phyloP scores from a whole-genome alignment of 35 echinoderm and acorn worm genomes.

The Lytechinus pictus region DNA sequence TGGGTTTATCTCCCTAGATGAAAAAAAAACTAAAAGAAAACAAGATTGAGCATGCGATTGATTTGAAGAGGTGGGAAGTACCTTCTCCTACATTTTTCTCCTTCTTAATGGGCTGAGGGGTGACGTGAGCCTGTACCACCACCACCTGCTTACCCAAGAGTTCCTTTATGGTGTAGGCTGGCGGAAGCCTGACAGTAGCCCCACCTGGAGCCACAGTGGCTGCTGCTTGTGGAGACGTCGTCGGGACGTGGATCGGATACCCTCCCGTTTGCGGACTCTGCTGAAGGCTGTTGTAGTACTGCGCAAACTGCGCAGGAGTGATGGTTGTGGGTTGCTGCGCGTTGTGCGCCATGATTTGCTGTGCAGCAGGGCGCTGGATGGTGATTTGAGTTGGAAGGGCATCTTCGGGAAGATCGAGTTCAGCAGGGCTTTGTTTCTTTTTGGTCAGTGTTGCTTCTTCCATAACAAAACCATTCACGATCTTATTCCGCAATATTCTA shows the following conservation, averaged over 20 bases:
- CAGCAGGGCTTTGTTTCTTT: background rate
- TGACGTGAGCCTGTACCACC: conserved; percentile 40
- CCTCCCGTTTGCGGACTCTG: background rate
- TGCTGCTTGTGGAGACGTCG: background rate
- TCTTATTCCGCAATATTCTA: conserved; percentile 95
- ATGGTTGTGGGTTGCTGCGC: background rate
- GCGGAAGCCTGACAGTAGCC: conserved; percentile 2
- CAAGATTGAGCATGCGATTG: background rate
- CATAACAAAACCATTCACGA: conserved; percentile 78
- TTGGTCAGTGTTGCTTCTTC: conserved; percentile 80
- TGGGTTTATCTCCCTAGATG: background rate
- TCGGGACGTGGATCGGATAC: conserved; percentile 33
- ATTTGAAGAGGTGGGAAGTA: background rate
- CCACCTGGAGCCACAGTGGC: background rate
- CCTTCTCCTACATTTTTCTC: conserved; percentile 45
- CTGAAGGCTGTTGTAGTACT: conserved; percentile 16
- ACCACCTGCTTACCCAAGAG: conserved; percentile 53
- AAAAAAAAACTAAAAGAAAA: background rate
- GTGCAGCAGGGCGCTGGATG: background rate
- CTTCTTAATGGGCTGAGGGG: conserved; percentile 29
- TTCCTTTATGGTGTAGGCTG: conserved; percentile 47
- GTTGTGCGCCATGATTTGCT: conserved; percentile 32
- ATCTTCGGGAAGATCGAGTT: background rate
- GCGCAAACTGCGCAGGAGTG: conserved; percentile 38
- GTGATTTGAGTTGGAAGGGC: background rate